These are phyloP conservation scores for Dysmachus trigonus DNA, from an alignment of 2,888 invertebrate species.

Conservation along the genomic window DNA sequence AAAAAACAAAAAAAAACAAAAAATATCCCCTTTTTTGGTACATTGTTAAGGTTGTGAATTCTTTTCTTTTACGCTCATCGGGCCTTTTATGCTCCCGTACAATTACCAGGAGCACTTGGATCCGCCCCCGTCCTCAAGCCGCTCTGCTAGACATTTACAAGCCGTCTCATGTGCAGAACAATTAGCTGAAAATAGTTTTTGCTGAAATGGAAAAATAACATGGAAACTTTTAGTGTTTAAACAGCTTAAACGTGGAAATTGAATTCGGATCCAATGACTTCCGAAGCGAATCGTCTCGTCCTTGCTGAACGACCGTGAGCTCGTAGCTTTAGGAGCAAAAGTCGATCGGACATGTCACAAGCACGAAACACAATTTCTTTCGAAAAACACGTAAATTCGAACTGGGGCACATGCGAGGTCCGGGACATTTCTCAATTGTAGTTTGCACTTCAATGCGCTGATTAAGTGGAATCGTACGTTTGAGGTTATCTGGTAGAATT, in stretches of 20 bases:
- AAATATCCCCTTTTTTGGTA: no score
- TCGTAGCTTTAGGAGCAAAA: background rate
- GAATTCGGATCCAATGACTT: background rate
- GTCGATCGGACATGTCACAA: background rate
- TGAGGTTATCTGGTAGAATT: background rate
- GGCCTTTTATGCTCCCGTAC: background rate
- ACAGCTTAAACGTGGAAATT: background rate
- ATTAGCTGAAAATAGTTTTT: background rate
- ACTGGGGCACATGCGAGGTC: background rate
- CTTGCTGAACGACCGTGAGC: background rate
- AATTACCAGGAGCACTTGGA: background rate
- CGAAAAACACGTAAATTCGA: background rate
- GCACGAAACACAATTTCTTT: background rate
- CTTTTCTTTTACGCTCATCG: background rate
- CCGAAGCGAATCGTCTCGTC: background rate
- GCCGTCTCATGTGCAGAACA: background rate
- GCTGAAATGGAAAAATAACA: constrained; percentile 22
- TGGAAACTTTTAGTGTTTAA: background rate
- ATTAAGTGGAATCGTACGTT: background rate
- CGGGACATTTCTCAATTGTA: background rate
- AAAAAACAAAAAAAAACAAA: background rate
- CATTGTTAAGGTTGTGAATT: constrained; percentile 22
- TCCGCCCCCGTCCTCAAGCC: background rate
- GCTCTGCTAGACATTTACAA: background rate
- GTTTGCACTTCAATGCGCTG: background rate